Evolutionary conservation across 2,888 invertebrate species (phyloP).

Genomic region (Macrophya annulata): DNA sequence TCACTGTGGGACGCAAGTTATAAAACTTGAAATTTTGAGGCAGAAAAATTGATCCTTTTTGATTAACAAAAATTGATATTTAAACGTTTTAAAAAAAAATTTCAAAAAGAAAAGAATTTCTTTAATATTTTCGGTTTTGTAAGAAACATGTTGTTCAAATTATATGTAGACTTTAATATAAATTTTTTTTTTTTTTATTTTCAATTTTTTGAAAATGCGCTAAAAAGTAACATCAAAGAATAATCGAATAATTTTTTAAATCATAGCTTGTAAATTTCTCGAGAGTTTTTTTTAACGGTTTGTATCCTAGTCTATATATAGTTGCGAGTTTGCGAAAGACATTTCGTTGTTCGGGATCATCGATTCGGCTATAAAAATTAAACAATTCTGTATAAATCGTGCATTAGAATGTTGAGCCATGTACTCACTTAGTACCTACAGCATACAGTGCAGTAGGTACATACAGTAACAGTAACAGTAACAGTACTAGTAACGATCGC

Average conservation of each 20-base stretch:
- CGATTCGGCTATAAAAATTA: constrained; percentile 6
- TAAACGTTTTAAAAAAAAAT: neutral
- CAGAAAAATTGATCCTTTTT: too few relatives aligned
- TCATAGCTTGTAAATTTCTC: neutral
- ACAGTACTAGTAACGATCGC: neutral
- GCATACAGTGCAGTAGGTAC: neutral
- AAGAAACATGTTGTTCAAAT: too few relatives aligned
- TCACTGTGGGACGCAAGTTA: neutral
- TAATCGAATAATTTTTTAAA: neutral
- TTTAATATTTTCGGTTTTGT: neutral
- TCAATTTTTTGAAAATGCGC: too few relatives aligned
- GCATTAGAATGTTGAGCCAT: constrained; percentile 46
- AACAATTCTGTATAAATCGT: constrained; percentile 40
- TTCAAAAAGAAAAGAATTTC: neutral
- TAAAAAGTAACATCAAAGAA: too few relatives aligned
- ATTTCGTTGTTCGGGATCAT: constrained; percentile 3
- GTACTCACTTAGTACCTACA: neutral
- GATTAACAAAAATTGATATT: too few relatives aligned
- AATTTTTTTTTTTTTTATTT: too few relatives aligned
- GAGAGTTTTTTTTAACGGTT: neutral
- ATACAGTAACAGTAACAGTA: neutral
- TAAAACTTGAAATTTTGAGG: neutral
- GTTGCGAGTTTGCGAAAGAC: neutral
- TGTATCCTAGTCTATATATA: neutral
- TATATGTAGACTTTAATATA: too few relatives aligned